phyloP scores from a whole-genome alignment of 2,113 vertebrate genomes.

The Climacteris rufus region DNA sequence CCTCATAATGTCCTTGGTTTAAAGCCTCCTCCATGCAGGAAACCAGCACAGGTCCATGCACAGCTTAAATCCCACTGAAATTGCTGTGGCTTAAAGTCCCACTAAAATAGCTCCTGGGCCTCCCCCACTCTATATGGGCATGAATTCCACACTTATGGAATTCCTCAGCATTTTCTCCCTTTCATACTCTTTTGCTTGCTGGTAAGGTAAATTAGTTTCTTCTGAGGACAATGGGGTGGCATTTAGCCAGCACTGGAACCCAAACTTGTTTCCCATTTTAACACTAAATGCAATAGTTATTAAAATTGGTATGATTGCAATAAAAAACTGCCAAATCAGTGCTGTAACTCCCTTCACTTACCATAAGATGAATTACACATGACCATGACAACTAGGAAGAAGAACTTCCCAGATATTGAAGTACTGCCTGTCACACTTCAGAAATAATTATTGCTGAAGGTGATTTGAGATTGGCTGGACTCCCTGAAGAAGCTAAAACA shows the following conservation, averaged over 20 bases:
- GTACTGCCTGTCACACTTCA: neutral
- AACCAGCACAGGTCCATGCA: neutral
- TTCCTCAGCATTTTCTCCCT: neutral
- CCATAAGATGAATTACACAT: neutral
- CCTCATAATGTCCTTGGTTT: neutral
- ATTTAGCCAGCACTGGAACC: neutral
- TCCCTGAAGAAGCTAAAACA: neutral
- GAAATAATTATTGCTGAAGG: neutral
- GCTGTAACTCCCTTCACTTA: neutral
- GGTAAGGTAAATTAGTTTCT: neutral
- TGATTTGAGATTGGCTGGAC: neutral
- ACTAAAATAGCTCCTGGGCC: conserved; percentile 31
- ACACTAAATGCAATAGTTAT: neutral
- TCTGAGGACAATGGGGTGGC: neutral
- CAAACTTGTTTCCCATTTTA: neutral
- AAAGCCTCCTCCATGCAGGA: neutral
- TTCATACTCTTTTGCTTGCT: neutral
- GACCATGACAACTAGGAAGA: neutral
- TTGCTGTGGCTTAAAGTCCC: conserved; percentile 22
- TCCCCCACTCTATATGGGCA: neutral
- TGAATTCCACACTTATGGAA: neutral
- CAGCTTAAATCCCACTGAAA: conserved; percentile 38
- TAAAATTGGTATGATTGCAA: neutral
- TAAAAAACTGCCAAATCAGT: neutral
- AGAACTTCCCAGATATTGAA: neutral